Evolutionary conservation across 2,113 vertebrate genomes (phyloP), one percentile per base, ranked within the genome.

Genomic region (Colossoma macropomum): DNA sequence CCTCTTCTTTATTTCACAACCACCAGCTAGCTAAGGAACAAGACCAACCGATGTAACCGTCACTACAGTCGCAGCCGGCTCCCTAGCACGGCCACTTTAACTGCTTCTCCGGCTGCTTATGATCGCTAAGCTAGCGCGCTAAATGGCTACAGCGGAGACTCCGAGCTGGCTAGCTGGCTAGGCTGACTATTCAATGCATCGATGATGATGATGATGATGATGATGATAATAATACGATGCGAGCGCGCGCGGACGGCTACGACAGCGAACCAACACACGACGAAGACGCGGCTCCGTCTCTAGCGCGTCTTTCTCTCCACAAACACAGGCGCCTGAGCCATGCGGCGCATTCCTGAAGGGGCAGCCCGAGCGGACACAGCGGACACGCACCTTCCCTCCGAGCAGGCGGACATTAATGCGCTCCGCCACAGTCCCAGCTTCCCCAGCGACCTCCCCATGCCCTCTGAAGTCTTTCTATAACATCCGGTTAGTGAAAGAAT

Each of bases 341-440:
- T 65, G 86, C 84, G 84, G 78, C 77, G 89, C 92, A 93, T 92
- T 94, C 92, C 92, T 89, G 76, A 86, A 88, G 91, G 88, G 89
- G 87, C 92, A 75, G 88, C 94, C 89, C 93, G 89, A 93, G 92
- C 94, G 92, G 93, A 95, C 94, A 94, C 93, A 93, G 91, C 92
- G 93, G 93, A 95, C 94, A 95, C 93, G 91, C 91, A 94, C 86
- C 91, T 91, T 84, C 89, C 86, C 89, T 90, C 86, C 78, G 91
- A 91, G 81, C 85, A 92, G 89, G 88, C 90, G 90, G 90, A 92
- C 93, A 90, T 87, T 86, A 86, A 84, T 82, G 75, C 81, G 89
- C 89, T 93, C 92, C 94, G 86, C 94, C 92, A 88, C 92, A 79
- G 87, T 93, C 94, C 94, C 94, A 81, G 80, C 90, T 86, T 87